Percentiles rank a stretch among this genome's conserved stretches.
phyloP scores from a whole-genome alignment of 2,888 invertebrate genomes.

The Caenorhabditis uteleia region DNA sequence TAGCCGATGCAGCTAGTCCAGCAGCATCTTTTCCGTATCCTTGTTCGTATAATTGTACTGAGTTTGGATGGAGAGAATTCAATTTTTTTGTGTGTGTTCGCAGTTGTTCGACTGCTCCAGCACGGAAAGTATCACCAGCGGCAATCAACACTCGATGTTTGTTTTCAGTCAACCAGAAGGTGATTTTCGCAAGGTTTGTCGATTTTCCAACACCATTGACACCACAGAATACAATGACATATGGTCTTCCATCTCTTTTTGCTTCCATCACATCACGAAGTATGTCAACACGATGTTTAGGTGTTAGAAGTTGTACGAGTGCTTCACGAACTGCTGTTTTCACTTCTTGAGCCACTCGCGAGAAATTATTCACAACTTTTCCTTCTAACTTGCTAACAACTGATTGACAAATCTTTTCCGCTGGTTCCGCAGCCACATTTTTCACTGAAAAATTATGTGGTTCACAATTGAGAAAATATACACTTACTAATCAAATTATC shows the following conservation, averaged over 20 bases:
- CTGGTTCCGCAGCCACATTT: conserved; percentile 96
- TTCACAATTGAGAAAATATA: neutral
- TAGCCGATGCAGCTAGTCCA: conserved; percentile 96
- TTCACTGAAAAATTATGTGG: conserved; percentile 75
- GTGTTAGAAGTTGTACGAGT: conserved; percentile 88
- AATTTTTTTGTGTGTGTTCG: conserved; percentile 90
- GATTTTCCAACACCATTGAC: conserved; percentile 99
- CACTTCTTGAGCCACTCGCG: conserved; percentile 84
- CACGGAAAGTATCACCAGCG: conserved; percentile 95
- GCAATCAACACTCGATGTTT: conserved; percentile 93
- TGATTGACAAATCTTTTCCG: conserved; percentile 78
- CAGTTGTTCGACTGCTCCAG: conserved; percentile 97
- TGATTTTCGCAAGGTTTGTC: conserved; percentile 96
- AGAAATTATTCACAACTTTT: conserved; percentile 84
- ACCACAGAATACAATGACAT: conserved; percentile 94
- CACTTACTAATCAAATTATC: conserved; percentile 82
- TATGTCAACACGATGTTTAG: conserved; percentile 92
- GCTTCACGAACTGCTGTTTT: conserved; percentile 87
- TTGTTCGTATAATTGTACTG: conserved; percentile 85
- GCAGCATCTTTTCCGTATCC: conserved; percentile 99
- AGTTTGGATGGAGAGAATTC: conserved; percentile 86
- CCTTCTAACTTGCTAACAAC: conserved; percentile 65
- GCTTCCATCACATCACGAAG: conserved; percentile 93
- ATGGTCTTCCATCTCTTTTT: conserved; percentile 83
- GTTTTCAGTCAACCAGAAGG: conserved; percentile 98